Base-by-base conservation (phyloP, 1,140 invertebrate species). In the Melitaea cinxia region DNA sequence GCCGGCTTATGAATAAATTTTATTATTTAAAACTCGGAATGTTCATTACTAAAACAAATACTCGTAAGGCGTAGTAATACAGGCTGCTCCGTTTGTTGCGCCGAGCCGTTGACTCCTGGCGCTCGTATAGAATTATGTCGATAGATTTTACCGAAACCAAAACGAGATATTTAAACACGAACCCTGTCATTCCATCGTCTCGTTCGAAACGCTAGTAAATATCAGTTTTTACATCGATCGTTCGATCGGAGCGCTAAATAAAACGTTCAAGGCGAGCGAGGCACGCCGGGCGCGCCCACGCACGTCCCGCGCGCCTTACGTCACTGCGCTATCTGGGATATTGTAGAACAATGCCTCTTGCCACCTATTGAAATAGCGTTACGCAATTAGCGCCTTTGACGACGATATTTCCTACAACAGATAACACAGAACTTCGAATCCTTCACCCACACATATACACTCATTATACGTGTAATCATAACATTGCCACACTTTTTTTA, bases 41-140 rank as follows among this genome's bases (percentile, higher is more conserved):
- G 86, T 90, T 90, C 83, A 89, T 90, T 90, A 90, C 88, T 88
- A 90, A 90, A 90, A 90, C 88, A 90, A 90, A 90, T 87, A 90
- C 77, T 83, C 83, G 83, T 86, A 85, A 69, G 68, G 67, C 80
- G 86, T 89, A 89, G 85, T 87, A 89, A 77, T 78, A 89, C 83
- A 88, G 85, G 86, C 61, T 89, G 85, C 60, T 85, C 62, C 70
- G 59, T 72, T 74, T 69, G 21, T 49, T 33, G 37, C 37, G 35
- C 9, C 15, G 42, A 45, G 15, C 7, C 19, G 30, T n/a, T n/a
- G 12, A 4, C n/a, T n/a, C 35, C 2, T n/a, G n/a, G 35, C 14
- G 2, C n/a, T 4, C 12, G n/a, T n/a, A 14, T 37, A 2, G n/a
- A 14, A 14, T 42, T 17, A 17, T 17, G 37, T 17, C n/a, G 10